phyloP scores from a whole-genome alignment of 2,797 vertebrate species.

The Potorous gilbertii region DNA sequence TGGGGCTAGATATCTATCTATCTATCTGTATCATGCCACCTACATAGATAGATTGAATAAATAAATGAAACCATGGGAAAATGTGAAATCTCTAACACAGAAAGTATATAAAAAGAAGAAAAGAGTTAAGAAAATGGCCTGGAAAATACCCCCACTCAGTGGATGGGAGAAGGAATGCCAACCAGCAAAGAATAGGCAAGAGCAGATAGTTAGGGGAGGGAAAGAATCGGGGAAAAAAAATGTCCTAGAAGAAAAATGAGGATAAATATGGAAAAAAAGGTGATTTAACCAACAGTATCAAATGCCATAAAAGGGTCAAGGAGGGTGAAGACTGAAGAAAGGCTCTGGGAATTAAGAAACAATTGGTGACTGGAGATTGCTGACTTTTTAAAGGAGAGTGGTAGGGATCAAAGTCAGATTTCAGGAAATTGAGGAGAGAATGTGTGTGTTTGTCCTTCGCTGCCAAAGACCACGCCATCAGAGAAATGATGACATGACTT shows the following conservation, averaged over 20 bases:
- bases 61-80: neutral
- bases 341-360: neutral
- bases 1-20: neutral
- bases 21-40: neutral
- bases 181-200: neutral
- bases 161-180: neutral
- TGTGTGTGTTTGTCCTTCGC: no score
- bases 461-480: no score
- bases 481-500: no score
- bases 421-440: neutral
- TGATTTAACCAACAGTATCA: neutral
- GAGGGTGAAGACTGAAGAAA: neutral
- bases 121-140: neutral
- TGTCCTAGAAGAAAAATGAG: neutral
- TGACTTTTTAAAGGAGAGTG: neutral
- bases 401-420: neutral
- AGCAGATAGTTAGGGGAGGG: neutral
- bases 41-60: neutral
- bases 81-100: neutral
- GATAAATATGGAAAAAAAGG: neutral
- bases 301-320: neutral
- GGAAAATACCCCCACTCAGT: neutral
- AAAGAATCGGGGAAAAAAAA: neutral
- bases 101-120: neutral
- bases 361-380: neutral